Percentiles rank a stretch among this genome's conserved stretches.
Evolutionary conservation across 2,797 vertebrate species (phyloP).

Genomic region (Ctenopoma kingsleyae): DNA sequence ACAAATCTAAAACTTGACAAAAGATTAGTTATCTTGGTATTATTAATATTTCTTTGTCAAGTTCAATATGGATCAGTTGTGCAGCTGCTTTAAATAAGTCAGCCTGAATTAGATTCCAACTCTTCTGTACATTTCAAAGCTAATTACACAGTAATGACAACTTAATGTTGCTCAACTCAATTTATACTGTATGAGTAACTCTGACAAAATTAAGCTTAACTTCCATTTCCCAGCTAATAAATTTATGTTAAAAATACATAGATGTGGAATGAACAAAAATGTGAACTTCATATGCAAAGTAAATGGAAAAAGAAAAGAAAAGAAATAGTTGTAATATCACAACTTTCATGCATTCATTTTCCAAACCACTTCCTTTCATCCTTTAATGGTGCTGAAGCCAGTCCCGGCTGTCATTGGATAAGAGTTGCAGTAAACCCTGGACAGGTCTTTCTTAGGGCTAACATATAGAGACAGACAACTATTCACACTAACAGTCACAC

Average conservation of each 20-base stretch:
- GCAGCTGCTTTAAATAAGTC: neutral
- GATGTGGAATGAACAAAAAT: neutral
- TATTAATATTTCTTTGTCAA: constrained; percentile 1
- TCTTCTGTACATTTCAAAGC: neutral
- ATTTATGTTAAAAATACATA: neutral
- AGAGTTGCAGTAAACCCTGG: no score
- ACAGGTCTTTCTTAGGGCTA: no score
- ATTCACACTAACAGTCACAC: no score
- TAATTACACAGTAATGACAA: neutral
- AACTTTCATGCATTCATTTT: no score
- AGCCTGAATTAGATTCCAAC: neutral
- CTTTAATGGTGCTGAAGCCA: no score
- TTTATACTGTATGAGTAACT: neutral
- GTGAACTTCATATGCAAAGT: neutral
- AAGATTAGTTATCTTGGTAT: neutral
- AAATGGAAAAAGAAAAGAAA: neutral
- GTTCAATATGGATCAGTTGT: constrained; percentile 2
- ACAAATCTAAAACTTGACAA: neutral
- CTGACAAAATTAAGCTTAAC: neutral
- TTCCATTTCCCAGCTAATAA: neutral
- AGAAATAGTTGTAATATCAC: no score
- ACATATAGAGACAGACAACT: no score
- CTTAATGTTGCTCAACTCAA: constrained; percentile 6
- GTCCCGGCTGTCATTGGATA: no score
- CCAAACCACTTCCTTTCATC: no score